Evolutionary conservation across 1,140 invertebrate species (phyloP).

Genomic region (Macrocentrus cingulum): DNA sequence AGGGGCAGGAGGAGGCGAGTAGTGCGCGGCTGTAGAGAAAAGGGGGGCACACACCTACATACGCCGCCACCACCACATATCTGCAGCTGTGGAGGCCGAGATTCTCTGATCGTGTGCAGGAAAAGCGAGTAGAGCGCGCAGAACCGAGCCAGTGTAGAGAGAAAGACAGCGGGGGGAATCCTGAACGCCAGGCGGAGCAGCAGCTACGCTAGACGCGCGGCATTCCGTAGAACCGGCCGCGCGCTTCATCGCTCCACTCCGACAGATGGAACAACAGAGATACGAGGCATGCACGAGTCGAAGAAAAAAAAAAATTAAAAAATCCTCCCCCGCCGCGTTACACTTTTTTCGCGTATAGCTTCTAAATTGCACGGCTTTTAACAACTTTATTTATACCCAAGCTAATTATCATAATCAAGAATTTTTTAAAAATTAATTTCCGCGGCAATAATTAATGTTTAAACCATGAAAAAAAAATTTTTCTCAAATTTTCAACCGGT

Average conservation of each 20-base stretch:
- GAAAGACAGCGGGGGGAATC: slow-evolving; percentile 21
- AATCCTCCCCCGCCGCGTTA: too few species aligned
- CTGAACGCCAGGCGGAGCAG: slow-evolving; percentile 15
- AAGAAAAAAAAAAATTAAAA: background rate
- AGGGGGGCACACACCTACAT: too few species aligned
- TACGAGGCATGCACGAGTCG: background rate
- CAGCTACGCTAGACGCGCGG: slow-evolving; percentile 28
- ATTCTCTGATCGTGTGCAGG: background rate
- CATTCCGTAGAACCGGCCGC: slow-evolving; percentile 30
- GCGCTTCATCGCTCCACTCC: slow-evolving; percentile 23
- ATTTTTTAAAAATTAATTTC: too few species aligned
- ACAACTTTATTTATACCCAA: too few species aligned
- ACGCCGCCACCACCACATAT: too few species aligned
- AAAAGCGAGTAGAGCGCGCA: slow-evolving; percentile 10
- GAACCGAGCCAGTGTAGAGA: background rate
- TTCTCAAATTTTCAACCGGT: too few species aligned
- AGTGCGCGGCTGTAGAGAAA: too few species aligned
- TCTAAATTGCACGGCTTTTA: too few species aligned
- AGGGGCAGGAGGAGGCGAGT: slow-evolving; percentile 22
- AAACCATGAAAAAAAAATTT: too few species aligned
- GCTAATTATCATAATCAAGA: too few species aligned
- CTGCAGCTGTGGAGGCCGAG: slow-evolving; percentile 13
- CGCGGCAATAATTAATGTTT: too few species aligned
- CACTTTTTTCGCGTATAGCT: too few species aligned
- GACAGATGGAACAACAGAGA: slow-evolving; percentile 7